A percentile compares a stretch with the other conserved stretches of the same genome.
Evolutionary conservation across 2,113 vertebrate species (phyloP).

Genomic region (Sylvietta virens): DNA sequence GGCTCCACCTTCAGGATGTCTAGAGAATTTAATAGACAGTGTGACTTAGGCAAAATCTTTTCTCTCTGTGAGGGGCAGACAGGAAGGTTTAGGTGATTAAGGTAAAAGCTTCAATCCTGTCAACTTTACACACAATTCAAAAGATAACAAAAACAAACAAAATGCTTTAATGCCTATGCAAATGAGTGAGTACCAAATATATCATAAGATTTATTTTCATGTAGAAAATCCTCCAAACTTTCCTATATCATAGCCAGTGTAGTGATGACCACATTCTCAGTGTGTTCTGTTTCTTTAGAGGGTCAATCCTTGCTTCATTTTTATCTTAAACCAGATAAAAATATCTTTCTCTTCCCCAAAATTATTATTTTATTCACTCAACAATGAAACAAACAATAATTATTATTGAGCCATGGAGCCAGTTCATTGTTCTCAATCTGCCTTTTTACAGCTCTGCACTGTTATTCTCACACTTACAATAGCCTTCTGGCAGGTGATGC

Average conservation of each 20-base stretch:
- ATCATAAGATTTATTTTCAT: background rate
- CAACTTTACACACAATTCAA: background rate
- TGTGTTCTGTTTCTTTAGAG: background rate
- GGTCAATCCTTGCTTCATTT: background rate
- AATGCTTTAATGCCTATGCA: background rate
- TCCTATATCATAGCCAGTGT: background rate
- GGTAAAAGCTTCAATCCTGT: background rate
- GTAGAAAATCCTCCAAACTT: background rate
- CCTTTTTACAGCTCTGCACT: background rate
- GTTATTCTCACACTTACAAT: background rate
- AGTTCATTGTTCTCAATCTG: background rate
- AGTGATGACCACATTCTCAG: background rate
- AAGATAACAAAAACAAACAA: background rate
- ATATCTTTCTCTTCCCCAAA: background rate
- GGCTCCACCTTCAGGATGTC: background rate
- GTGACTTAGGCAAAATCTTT: background rate
- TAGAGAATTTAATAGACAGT: background rate
- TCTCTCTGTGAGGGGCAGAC: background rate
- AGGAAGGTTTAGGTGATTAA: background rate
- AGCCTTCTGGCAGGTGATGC: accelerated
- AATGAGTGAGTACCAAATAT: background rate
- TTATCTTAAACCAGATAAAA: background rate
- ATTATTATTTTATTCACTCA: background rate
- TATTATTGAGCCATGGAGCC: background rate
- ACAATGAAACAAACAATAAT: background rate